Conservation (phyloP, 1,140 invertebrate genomes). For the Neotoxoptera formosana region DNA sequence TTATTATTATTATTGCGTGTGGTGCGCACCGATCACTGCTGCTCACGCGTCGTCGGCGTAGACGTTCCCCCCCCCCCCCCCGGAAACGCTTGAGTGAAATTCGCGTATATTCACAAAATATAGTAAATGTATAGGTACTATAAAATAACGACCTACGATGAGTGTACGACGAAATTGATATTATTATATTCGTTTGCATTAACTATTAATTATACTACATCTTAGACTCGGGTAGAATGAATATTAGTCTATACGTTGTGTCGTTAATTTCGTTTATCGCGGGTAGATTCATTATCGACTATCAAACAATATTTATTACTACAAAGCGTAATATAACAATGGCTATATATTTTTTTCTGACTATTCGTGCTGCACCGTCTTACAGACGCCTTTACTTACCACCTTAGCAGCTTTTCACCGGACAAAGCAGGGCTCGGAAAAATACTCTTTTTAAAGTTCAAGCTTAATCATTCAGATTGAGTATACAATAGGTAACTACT, state of each 20-base stretch:
- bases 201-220: too few species aligned
- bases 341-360: background rate
- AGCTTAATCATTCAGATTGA: background rate
- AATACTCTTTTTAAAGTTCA: background rate
- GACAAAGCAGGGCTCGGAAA: background rate
- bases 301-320: background rate
- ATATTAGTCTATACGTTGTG: background rate
- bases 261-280: background rate
- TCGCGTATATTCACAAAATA: background rate
- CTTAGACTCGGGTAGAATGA: background rate
- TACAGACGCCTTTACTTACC: background rate
- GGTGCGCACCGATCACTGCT: too few species aligned
- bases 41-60: background rate
- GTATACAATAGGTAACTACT: background rate
- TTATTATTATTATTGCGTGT: background rate
- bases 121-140: too few species aligned
- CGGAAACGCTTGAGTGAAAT: background rate
- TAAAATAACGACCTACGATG: too few species aligned
- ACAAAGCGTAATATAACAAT: background rate
- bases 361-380: background rate
- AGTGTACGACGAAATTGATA: background rate
- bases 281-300: background rate
- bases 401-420: background rate
- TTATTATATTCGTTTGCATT: background rate
- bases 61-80: background rate